Percentiles rank a stretch among this genome's conserved stretches.
These are phyloP conservation scores for Oryzias dopingdopingensis DNA, from an alignment of 2,797 vertebrate species.

Conservation along the genomic window DNA sequence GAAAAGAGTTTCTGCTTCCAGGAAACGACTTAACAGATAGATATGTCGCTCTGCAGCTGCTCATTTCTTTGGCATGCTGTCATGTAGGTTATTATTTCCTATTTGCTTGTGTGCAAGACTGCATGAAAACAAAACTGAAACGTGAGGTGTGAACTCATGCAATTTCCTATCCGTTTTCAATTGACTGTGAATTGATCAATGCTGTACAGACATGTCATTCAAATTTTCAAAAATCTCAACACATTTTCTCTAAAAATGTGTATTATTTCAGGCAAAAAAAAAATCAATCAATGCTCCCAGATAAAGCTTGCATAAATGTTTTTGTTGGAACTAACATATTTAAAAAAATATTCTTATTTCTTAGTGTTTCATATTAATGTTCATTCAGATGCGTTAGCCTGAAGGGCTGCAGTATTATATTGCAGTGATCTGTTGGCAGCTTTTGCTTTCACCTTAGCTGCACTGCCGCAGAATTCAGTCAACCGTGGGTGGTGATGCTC, in stretches of 20 bases:
- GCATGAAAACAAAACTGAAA: slow-evolving; percentile 1
- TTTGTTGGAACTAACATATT: no score
- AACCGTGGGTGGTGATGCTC: slow-evolving; percentile 1
- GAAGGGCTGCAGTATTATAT: background rate
- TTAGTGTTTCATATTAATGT: background rate
- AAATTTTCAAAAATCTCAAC: no score
- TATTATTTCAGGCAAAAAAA: no score
- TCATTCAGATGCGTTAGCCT: background rate
- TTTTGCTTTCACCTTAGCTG: slow-evolving; percentile 7
- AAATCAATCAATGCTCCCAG: no score
- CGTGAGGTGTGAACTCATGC: background rate
- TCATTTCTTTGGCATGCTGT: slow-evolving; percentile 25
- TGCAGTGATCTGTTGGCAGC: background rate
- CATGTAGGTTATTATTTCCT: slow-evolving; percentile 37
- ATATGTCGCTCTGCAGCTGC: slow-evolving; percentile 22
- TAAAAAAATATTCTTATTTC: background rate
- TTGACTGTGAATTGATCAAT: no score
- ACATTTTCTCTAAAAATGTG: no score
- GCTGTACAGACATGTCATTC: no score
- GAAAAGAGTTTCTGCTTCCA: slow-evolving; percentile 31
- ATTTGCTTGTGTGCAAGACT: slow-evolving; percentile 13
- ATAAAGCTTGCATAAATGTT: no score
- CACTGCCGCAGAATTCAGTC: slow-evolving; percentile 21
- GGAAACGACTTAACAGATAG: slow-evolving; percentile 51
- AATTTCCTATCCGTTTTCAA: no score